Conservation (phyloP, 1,140 invertebrate species). For the Sycophaga agraensis region DNA sequence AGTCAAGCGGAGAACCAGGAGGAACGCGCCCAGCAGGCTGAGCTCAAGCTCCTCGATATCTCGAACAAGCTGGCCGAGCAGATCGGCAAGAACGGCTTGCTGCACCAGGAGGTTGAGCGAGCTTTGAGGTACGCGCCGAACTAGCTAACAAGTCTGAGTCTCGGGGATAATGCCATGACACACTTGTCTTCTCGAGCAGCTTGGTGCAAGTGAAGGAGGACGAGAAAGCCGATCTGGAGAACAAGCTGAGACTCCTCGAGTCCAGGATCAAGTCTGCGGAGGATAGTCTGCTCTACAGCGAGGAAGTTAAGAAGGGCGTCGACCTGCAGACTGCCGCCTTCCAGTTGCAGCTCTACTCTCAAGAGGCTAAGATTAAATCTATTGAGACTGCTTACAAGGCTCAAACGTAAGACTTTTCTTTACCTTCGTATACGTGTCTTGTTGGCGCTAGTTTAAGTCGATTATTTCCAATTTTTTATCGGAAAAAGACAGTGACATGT, state of each 20-base stretch:
- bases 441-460: too few relatives aligned
- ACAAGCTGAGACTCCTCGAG: slow-evolving; percentile 2
- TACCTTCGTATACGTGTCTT: too few relatives aligned
- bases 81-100: slow-evolving; percentile 37
- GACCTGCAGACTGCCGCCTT: too few relatives aligned
- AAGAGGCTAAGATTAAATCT: slow-evolving; percentile 32
- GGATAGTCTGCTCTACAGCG: slow-evolving; percentile 33
- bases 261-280: slow-evolving; percentile 34
- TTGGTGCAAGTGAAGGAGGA: slow-evolving; percentile 30
- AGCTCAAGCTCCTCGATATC: slow-evolving; percentile 38
- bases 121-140: slow-evolving; percentile 27
- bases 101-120: slow-evolving; percentile 43
- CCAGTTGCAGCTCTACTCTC: too few relatives aligned
- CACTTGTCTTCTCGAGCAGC: too few relatives aligned
- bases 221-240: slow-evolving; percentile 3
- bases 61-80: slow-evolving; percentile 42
- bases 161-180: too few relatives aligned
- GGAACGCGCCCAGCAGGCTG: slow-evolving; percentile 34
- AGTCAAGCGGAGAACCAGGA: slow-evolving; percentile 33
- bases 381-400: slow-evolving; percentile 40
- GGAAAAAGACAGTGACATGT: too few relatives aligned
- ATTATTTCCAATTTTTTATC: too few relatives aligned
- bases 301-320: slow-evolving; percentile 34
- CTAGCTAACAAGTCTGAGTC: too few relatives aligned
- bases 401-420: slow-evolving; percentile 40